phyloP scores from a whole-genome alignment of 2,797 vertebrate genomes.

The Kryptolebias ocellatus region DNA sequence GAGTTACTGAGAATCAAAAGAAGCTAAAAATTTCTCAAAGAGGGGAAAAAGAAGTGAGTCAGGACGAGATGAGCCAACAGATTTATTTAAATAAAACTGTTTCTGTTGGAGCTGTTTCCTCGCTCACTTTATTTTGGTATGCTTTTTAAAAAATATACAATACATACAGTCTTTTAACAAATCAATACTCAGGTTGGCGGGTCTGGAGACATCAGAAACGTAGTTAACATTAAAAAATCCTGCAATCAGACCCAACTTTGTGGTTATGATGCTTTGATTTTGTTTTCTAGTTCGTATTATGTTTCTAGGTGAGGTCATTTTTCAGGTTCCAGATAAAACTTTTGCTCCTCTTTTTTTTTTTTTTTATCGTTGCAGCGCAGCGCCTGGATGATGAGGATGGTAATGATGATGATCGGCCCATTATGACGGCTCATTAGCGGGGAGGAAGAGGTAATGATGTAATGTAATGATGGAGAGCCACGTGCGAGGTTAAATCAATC shows the following conservation, averaged over 20 bases:
- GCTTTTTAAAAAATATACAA: not conserved
- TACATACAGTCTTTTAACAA: no score
- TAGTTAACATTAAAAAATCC: no score
- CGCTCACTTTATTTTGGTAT: not conserved
- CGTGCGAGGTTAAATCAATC: conserved; percentile 3
- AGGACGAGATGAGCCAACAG: not conserved
- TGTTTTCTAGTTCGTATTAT: no score
- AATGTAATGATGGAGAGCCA: conserved; percentile 18
- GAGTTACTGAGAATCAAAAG: conserved; percentile 30
- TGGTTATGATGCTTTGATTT: no score
- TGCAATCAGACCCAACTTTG: no score
- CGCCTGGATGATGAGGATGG: conserved; percentile 3
- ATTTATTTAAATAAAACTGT: not conserved
- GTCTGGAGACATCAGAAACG: no score
- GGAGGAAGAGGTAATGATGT: conserved; percentile 10
- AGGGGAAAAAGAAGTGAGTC: not conserved
- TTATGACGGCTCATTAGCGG: conserved; percentile 15
- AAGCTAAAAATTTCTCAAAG: conserved; percentile 6
- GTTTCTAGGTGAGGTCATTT: not conserved
- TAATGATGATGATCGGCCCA: conserved; percentile 29
- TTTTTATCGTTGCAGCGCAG: not conserved
- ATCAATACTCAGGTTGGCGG: conserved; percentile 8
- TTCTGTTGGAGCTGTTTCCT: not conserved
- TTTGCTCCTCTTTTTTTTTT: not conserved
- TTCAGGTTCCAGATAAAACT: not conserved